These are phyloP conservation scores for Yponomeuta cagnagella DNA, from an alignment of 2,888 invertebrate genomes.

Conservation along the genomic window DNA sequence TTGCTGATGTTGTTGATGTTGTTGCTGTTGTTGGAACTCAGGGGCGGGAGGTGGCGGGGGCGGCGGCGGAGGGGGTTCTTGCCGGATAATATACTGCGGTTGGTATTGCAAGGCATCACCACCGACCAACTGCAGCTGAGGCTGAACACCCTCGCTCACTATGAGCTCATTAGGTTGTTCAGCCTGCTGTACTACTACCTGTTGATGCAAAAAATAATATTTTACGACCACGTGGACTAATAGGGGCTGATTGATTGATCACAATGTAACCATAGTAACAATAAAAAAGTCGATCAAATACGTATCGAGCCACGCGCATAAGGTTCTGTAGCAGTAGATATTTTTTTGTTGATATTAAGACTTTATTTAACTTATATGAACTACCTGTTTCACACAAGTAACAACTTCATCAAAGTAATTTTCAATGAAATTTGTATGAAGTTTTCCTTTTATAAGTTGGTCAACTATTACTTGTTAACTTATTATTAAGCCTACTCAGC, in stretches of 20 bases:
- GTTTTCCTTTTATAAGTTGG: too few relatives aligned
- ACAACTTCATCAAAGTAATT: too few relatives aligned
- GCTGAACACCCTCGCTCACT: slow-evolving; percentile 67
- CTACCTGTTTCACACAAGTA: too few relatives aligned
- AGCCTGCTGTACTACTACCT: slow-evolving; percentile 73
- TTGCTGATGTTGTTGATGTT: slow-evolving; percentile 27
- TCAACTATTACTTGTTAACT: too few relatives aligned
- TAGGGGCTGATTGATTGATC: not conserved
- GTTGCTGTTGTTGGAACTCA: slow-evolving; percentile 50
- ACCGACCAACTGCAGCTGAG: slow-evolving; percentile 54
- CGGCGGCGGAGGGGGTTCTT: slow-evolving; percentile 53
- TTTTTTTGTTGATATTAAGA: too few relatives aligned
- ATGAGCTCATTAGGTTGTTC: slow-evolving; percentile 73
- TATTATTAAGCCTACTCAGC: too few relatives aligned
- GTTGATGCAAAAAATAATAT: not conserved
- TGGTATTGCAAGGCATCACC: slow-evolving; percentile 63
- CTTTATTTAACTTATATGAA: too few relatives aligned
- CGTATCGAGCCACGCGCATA: too few relatives aligned
- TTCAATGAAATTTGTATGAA: too few relatives aligned
- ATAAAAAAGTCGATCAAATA: slow-evolving; percentile 15
- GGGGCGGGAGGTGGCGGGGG: slow-evolving; percentile 46
- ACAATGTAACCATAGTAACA: slow-evolving; percentile 6
- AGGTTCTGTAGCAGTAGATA: too few relatives aligned
- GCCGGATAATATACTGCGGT: slow-evolving; percentile 67
- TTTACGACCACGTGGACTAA: not conserved